Base-by-base conservation (phyloP, 2,113 vertebrate genomes). In the Proterorhinus semilunaris region DNA sequence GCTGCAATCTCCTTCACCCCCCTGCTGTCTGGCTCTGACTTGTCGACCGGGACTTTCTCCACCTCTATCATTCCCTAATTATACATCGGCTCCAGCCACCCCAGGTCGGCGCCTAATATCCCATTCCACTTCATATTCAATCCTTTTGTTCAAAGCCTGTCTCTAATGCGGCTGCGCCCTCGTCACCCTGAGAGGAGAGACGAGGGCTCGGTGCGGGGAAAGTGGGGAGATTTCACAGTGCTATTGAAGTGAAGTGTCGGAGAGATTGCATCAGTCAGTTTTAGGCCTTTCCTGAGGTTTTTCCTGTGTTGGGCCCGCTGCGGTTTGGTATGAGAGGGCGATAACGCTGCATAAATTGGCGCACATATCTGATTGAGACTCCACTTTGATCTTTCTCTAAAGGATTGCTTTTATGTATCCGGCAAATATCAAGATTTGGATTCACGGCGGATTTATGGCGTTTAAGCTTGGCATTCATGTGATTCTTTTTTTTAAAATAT, bases 41-140 rank as follows among this genome's bases (percentile, higher is more conserved):
- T 59, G 42, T 61, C 65, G 84, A 85, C 85, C 58, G 50, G 8
- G 71, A 51, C 72, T 83, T 73, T 80, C 83, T 79, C 82, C 10
- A 59, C 54, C 8, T 81, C 86, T 80, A 83, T 85, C 80, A 88
- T 88, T 84, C 87, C 85, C 87, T 90, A 90, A 90, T 91, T 88
- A 88, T 77, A 71, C 85, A 82, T 88, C 85, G 78, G 85, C 87
- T 90, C 85, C 76, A 83, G 83, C 85, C 75, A 80, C 83, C 72
- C 79, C 69, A 71, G 75, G 72, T 57, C 79, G 69, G 75, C 44
- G 42, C 81, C 86, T 90, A 75, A 90, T 91, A 88, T 88, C 70
- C 63, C 54, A 90, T 90, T 91, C 89, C 79, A 86, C 91, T 92
- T 91, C 82, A 92, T 90, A 86, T 65, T 72, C 72, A 72, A 82